phyloP scores from a whole-genome alignment of 37 sponge, comb jelly and placozoan species.

The Spongilla lacustris region DNA sequence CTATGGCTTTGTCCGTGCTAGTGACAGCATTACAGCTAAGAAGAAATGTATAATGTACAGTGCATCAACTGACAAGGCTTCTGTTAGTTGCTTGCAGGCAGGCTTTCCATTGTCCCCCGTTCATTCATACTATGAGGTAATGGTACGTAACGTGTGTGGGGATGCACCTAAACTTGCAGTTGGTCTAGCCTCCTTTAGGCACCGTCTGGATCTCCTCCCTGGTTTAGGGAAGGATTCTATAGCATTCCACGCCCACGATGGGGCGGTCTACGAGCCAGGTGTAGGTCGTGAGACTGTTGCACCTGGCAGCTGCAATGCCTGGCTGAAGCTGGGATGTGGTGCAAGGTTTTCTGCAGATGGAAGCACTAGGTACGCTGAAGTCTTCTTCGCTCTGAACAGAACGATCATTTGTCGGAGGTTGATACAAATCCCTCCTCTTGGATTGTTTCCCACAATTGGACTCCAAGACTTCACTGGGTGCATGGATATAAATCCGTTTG shows the following conservation, averaged over 20 bases:
- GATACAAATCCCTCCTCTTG: conserved; percentile 51
- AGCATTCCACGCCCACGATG: conserved; percentile 62
- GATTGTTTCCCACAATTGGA: conserved; percentile 77
- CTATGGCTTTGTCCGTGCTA: conserved; percentile 49
- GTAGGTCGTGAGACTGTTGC: background rate
- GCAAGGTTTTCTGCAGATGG: conserved; percentile 58
- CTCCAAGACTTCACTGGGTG: conserved; percentile 36
- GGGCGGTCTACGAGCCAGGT: conserved; percentile 40
- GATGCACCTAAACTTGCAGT: conserved; percentile 39
- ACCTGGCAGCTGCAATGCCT: conserved; percentile 25
- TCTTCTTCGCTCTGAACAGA: conserved; percentile 72
- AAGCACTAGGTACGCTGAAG: conserved; percentile 33
- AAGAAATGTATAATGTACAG: background rate
- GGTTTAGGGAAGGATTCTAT: conserved; percentile 63
- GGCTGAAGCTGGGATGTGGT: conserved; percentile 69
- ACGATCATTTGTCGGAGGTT: conserved; percentile 36
- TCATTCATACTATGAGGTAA: conserved; percentile 66
- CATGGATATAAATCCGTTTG: conserved; percentile 22
- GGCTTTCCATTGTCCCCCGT: conserved; percentile 60
- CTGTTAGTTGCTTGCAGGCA: conserved; percentile 51
- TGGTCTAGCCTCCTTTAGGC: conserved; percentile 60
- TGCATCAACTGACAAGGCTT: background rate
- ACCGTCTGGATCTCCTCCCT: conserved; percentile 56
- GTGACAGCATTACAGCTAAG: background rate
- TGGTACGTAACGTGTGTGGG: conserved; percentile 1